These are phyloP conservation scores for Synergus itoensis DNA, from an alignment of 2,888 invertebrate species.

Conservation along the genomic window DNA sequence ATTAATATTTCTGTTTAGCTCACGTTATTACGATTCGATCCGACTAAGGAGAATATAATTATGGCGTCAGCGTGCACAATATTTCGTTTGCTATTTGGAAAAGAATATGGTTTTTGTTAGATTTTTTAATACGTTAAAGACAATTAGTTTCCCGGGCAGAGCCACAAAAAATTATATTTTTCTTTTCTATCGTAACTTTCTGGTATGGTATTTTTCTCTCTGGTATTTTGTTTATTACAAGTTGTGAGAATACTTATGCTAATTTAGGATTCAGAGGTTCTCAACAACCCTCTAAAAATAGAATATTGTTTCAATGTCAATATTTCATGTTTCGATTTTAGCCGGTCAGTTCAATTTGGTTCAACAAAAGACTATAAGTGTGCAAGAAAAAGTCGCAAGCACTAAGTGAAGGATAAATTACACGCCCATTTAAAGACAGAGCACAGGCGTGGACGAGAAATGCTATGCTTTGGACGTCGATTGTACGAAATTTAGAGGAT, in stretches of 20 bases:
- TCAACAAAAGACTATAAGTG: constrained; percentile 15
- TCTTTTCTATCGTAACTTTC: no score
- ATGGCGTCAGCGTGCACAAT: neutral
- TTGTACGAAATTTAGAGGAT: constrained; percentile 50
- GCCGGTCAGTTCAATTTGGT: constrained; percentile 21
- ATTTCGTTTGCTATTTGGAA: neutral
- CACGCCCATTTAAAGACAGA: constrained; percentile 38
- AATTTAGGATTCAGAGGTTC: neutral
- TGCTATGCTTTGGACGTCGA: constrained; percentile 49
- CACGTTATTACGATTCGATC: neutral
- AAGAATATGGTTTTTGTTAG: neutral
- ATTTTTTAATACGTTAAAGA: neutral
- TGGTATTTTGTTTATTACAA: neutral
- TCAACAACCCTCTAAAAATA: neutral
- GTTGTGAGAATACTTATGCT: neutral
- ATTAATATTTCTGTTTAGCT: neutral
- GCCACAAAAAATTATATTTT: no score
- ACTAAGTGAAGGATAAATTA: constrained; percentile 38
- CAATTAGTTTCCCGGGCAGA: no score
- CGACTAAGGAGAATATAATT: neutral
- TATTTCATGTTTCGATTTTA: constrained; percentile 27
- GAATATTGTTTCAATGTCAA: neutral
- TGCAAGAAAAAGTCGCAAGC: constrained; percentile 17
- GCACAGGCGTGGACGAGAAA: constrained; percentile 38
- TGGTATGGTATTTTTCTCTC: neutral